Evolutionary conservation across 2,888 invertebrate genomes (phyloP).

Genomic region (Spicauda simplicius): DNA sequence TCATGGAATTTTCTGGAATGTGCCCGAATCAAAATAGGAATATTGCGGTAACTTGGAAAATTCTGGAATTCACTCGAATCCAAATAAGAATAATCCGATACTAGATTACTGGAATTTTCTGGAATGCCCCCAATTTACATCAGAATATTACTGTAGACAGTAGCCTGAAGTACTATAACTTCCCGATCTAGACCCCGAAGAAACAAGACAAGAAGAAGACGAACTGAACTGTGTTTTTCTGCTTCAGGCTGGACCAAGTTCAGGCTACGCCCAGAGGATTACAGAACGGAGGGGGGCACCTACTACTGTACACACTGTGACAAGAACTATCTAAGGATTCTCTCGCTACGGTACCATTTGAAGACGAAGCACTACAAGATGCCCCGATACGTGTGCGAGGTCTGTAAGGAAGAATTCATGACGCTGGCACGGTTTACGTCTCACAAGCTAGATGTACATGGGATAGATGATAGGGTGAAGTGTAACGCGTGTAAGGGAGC

Average conservation of each 20-base stretch:
- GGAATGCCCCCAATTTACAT: too few species aligned
- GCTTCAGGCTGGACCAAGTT: slow-evolving; percentile 58
- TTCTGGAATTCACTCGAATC: neutral
- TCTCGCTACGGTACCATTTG: slow-evolving; percentile 58
- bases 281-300: slow-evolving; percentile 50
- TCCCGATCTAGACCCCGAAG: neutral
- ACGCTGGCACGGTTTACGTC: slow-evolving; percentile 56
- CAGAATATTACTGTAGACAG: too few species aligned
- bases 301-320: slow-evolving; percentile 59
- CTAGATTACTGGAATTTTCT: too few species aligned
- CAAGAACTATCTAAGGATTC: slow-evolving; percentile 56
- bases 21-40: too few species aligned
- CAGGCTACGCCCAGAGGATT: slow-evolving; percentile 57
- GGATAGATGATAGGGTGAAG: slow-evolving; percentile 64
- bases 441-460: slow-evolving; percentile 64
- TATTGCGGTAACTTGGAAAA: neutral
- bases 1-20: too few species aligned
- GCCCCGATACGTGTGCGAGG: slow-evolving; percentile 53
- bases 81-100: too few species aligned
- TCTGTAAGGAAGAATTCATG: slow-evolving; percentile 60
- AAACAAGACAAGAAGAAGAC: neutral
- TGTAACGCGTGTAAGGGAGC: slow-evolving; percentile 69
- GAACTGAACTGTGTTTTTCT: slow-evolving; percentile 52
- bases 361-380: slow-evolving; percentile 66
- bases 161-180: neutral